Evolutionary conservation across 2,888 invertebrate species (phyloP).

Genomic region (Chouioia cunea): DNA sequence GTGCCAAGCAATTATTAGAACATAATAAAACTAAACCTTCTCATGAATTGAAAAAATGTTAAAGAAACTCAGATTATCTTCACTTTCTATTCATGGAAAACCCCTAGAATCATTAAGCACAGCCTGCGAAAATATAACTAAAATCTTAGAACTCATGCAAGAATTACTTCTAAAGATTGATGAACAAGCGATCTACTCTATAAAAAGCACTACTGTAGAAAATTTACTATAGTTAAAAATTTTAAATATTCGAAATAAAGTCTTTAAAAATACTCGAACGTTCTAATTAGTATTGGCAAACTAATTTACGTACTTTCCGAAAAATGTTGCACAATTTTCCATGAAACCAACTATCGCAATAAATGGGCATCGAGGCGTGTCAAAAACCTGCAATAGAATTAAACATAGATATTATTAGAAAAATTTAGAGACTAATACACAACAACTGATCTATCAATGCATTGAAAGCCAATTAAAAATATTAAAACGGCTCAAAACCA

Average conservation of each 20-base stretch:
- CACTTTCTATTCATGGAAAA: no score
- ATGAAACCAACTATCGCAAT: no score
- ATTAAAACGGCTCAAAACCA: conserved; percentile 23
- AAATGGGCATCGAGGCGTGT: no score
- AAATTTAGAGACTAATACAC: conserved; percentile 40
- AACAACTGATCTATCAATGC: conserved; percentile 20
- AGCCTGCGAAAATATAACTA: no score
- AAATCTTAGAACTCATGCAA: no score
- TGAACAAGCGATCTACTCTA: background rate
- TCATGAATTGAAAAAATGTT: no score
- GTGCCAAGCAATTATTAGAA: no score
- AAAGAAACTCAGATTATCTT: background rate
- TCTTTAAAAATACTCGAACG: no score
- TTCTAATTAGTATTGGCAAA: background rate
- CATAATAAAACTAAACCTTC: no score
- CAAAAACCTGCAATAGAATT: conserved; percentile 46
- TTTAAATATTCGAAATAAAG: background rate
- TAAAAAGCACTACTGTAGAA: background rate
- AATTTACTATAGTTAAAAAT: background rate
- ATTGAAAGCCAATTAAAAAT: conserved; percentile 29
- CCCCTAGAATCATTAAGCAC: no score
- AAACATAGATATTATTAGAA: conserved; percentile 42
- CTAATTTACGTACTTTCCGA: background rate
- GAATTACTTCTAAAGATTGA: no score
- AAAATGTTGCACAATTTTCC: no score